Evolutionary conservation across 2,888 invertebrate species (phyloP).

Genomic region (Tiliacea aurago): DNA sequence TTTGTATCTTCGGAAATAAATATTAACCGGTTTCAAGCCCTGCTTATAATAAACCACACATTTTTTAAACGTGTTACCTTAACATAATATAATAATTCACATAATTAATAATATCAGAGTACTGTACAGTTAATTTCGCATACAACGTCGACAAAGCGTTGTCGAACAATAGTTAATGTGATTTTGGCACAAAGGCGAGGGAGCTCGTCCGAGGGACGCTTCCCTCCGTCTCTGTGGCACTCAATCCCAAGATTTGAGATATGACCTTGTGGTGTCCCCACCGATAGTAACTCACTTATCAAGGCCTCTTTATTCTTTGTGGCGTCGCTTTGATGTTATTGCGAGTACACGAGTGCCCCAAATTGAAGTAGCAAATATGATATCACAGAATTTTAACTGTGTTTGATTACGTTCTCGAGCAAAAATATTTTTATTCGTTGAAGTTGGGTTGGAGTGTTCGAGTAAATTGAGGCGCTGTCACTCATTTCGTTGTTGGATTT

Average conservation of each 20-base stretch:
- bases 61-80: conserved; percentile 15
- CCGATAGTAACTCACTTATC: conserved; percentile 69
- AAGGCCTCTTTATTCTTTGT: conserved; percentile 66
- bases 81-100: conserved; percentile 43
- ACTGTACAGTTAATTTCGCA: conserved; percentile 67
- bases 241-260: conserved; percentile 73
- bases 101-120: conserved; percentile 52
- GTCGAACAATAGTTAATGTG: conserved; percentile 81
- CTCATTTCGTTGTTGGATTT: conserved; percentile 35
- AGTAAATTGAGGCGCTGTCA: conserved; percentile 50
- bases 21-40: too few relatives aligned
- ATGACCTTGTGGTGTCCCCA: conserved; percentile 76
- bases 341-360: conserved; percentile 60
- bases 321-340: conserved; percentile 68
- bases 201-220: conserved; percentile 61
- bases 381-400: conserved; percentile 52
- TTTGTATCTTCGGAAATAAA: too few relatives aligned
- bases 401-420: conserved; percentile 55
- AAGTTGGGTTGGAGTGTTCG: conserved; percentile 23
- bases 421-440: conserved; percentile 38
- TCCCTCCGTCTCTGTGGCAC: conserved; percentile 61
- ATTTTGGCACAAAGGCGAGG: conserved; percentile 77
- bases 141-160: conserved; percentile 72
- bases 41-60: background rate
- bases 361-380: conserved; percentile 58